Conservation (phyloP, 2,797 vertebrate genomes). For the Todus mexicanus region DNA sequence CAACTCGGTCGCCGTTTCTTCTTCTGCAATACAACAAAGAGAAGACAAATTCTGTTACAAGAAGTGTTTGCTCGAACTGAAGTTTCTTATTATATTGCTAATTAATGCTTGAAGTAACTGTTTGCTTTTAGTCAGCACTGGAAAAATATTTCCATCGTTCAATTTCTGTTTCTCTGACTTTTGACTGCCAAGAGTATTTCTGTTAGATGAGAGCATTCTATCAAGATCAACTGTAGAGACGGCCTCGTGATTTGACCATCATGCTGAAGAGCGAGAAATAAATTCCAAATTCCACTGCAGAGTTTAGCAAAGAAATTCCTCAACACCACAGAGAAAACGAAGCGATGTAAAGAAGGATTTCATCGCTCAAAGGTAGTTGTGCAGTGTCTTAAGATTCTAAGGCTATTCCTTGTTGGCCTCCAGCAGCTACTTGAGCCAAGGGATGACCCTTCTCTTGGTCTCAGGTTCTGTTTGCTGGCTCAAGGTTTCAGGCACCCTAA, state of each 20-base stretch:
- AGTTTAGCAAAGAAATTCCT: background rate
- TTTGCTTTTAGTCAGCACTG: background rate
- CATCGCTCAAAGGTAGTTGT: background rate
- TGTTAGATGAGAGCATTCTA: background rate
- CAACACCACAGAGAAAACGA: background rate
- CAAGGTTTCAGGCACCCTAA: background rate
- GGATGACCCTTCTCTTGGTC: background rate
- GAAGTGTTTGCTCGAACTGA: background rate
- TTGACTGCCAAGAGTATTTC: background rate
- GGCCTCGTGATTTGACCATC: background rate
- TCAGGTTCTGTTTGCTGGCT: background rate
- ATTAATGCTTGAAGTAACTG: background rate
- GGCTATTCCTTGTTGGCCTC: background rate
- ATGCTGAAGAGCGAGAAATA: background rate
- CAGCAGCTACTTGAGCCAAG: background rate
- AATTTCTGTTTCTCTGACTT: no score
- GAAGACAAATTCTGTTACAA: background rate
- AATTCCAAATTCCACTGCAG: background rate
- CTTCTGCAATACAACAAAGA: slow-evolving; percentile 36
- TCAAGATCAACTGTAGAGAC: background rate
- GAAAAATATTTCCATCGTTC: background rate
- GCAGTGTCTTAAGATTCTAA: background rate
- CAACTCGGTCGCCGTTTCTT: background rate
- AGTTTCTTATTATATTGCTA: background rate
- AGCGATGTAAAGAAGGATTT: background rate